Percentiles rank a stretch among this genome's conserved stretches.
Conservation (phyloP, 2,888 invertebrate species). For the Aphodius sticticus region DNA sequence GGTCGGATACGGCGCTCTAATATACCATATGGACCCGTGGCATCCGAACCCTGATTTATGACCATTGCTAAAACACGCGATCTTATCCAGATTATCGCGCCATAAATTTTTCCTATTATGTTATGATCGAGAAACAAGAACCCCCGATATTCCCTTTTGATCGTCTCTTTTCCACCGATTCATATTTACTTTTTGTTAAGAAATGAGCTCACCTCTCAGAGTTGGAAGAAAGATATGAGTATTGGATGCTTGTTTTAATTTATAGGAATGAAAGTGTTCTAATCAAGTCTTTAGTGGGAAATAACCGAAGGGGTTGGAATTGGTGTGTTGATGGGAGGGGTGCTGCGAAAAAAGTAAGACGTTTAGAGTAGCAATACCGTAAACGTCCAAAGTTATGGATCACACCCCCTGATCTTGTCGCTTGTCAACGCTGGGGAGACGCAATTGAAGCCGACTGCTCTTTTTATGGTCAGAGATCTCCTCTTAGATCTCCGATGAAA, state of each 20-base stretch:
- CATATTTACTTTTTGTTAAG: too few relatives aligned
- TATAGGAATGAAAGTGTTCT: not conserved
- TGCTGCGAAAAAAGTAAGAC: not conserved
- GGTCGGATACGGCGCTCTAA: conserved; percentile 17
- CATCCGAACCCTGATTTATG: not conserved
- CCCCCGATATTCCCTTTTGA: not conserved
- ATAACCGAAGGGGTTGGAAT: not conserved
- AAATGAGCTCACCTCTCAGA: too few relatives aligned
- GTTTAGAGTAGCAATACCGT: conserved; percentile 16
- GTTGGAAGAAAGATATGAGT: too few relatives aligned
- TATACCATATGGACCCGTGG: conserved; percentile 21
- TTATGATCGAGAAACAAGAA: not conserved
- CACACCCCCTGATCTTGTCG: conserved; percentile 8
- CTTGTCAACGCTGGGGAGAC: not conserved
- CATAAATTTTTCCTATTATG: not conserved
- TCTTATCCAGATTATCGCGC: not conserved
- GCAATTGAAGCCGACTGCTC: conserved; percentile 48
- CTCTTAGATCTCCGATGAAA: conserved; percentile 63
- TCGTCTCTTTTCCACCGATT: too few relatives aligned
- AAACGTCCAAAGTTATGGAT: conserved; percentile 14
- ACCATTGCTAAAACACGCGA: not conserved
- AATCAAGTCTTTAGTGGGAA: not conserved
- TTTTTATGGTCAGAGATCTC: conserved; percentile 63
- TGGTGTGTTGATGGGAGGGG: not conserved
- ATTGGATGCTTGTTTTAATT: too few relatives aligned